Base-by-base conservation (phyloP, 2,113 vertebrate species). In the Manacus vitellinus region DNA sequence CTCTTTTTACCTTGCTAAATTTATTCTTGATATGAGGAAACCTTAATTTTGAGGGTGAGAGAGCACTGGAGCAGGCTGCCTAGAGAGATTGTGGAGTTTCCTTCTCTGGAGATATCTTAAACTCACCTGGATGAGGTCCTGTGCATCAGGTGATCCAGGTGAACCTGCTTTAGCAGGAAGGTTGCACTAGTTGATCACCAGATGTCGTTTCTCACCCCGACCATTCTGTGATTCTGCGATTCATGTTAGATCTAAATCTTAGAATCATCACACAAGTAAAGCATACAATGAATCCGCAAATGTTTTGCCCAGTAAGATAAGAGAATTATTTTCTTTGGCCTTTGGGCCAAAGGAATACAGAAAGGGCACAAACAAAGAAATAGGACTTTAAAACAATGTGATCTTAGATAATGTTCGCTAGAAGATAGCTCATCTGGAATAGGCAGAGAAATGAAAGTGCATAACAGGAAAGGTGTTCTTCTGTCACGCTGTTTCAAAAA, bases 51-150 rank as follows among this genome's bases (percentile, higher is more conserved):
- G 39, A 75, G n/a, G 4, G 24, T 75, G 15, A 47, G n/a, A 75
- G 16, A 47, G 5, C 0, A 0, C n/a, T n/a, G 62, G 24, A 47
- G 61, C n/a, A 61, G 16, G 13, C 22, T 54, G 12, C 39, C 15
- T 30, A 47, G n/a, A 41, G n/a, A 35, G 12, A 8, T 16, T 54
- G 28, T 25, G 11, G 21, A 46, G 7, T 68, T 5, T 47, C 30
- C n/a, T 79, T 49, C 28, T 68, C 39, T 47, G 13, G 17, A 68
- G 28, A 41, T 54, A 75, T 41, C 54, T 54, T 54, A 75, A 54
- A 20, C 23, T 28, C 39, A 41, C 14, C 23, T 47, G 16, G 13
- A 31, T 35, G 67, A 75, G 20, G 41, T 46, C 20, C 28, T 54
- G 24, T 14, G 14, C 23, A 68, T 41, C 11, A 61, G 19, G 28